Evolutionary conservation across 1,140 invertebrate species (phyloP), one percentile per base, ranked within the genome.

Genomic region (Hylyphantes graminicola): DNA sequence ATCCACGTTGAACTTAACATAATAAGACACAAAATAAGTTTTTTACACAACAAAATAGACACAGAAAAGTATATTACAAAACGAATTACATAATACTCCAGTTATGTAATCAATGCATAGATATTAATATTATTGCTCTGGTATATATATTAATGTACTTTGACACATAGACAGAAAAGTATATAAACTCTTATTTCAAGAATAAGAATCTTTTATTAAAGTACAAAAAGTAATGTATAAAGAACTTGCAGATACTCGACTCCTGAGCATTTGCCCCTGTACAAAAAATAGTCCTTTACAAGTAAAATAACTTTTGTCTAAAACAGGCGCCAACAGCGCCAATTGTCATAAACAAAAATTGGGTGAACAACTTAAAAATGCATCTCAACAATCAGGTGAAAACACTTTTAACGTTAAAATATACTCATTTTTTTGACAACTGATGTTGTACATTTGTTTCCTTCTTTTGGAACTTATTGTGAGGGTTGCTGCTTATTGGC

Each of bases 171-270:
- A 63, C 53, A 48, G 65, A 35, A 61, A 63, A 64, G 35, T 54
- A 65, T 65, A 51, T 64, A 63, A 63, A 63, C 50, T 64, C 48
- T 64, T 65, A 35, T 67, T 65, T 64, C 17, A 9, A 54, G 21
- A 57, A 53, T 65, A n/a, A 54, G 50, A 65, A 53, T 54, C 54
- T 51, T 53, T 78, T 67, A 78, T 78, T 78, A 78, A 78, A 78
- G 76, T 78, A 78, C 35, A 78, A 78, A 78, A 78, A 76, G 76
- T 78, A 78, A 78, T 78, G n/a, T 78, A 65, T 53, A 78, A 78
- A 78, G 53, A 78, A 78, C 76, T 78, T 65, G 76, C 61, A 65
- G 65, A 78, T 67, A 65, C 65, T 53, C 17, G 53, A 51, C 63
- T 50, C 55, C n/a, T 57, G 8, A 78, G 63, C n/a, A 54, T 54